A percentile compares a stretch with the other conserved stretches of the same genome.
Conservation (phyloP, 2,888 invertebrate species). For the Ophion slaviceki region DNA sequence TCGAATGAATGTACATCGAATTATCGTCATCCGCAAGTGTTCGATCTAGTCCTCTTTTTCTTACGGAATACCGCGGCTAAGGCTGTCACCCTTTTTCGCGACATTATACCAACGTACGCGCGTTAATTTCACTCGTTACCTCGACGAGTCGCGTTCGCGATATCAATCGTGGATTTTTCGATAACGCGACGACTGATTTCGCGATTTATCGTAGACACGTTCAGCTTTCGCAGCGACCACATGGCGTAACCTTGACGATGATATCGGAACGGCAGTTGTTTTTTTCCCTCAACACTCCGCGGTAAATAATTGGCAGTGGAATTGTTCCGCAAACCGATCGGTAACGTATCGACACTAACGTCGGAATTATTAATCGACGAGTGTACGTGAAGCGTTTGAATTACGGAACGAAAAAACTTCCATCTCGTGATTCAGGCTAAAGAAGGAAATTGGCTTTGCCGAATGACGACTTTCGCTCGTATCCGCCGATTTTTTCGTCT, state of each 20-base stretch:
- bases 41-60: slow-evolving; percentile 50
- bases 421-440: too few species aligned
- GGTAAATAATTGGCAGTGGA: background rate
- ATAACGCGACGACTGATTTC: slow-evolving; percentile 14
- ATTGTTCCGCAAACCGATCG: too few species aligned
- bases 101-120: slow-evolving; percentile 23
- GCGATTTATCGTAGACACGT: slow-evolving; percentile 9
- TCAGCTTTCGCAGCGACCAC: background rate
- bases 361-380: too few species aligned
- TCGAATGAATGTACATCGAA: too few species aligned
- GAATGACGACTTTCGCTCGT: background rate
- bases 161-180: slow-evolving; percentile 13
- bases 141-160: slow-evolving; percentile 2
- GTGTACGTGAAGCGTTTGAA: too few species aligned
- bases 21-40: slow-evolving; percentile 47
- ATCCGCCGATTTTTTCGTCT: background rate
- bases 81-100: slow-evolving; percentile 31
- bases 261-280: background rate
- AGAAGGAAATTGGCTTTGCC: too few species aligned
- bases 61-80: slow-evolving; percentile 32
- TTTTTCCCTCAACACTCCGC: background rate
- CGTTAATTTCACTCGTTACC: slow-evolving; percentile 13
- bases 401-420: too few species aligned
- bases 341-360: too few species aligned
- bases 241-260: slow-evolving; percentile 4